phyloP scores from a whole-genome alignment of 2,888 invertebrate genomes.

The Sericinus montela region DNA sequence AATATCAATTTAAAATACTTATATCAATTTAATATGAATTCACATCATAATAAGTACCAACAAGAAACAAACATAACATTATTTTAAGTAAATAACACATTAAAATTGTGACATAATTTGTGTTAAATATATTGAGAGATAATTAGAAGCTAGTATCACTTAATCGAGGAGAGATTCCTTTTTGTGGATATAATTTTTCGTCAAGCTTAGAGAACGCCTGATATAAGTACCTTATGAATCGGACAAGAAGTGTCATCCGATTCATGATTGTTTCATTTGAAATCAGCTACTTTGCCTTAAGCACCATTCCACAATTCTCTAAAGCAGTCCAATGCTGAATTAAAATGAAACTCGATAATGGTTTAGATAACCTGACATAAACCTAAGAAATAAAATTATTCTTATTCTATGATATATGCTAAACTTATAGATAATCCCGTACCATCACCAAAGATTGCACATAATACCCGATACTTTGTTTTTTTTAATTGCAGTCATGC shows the following conservation, averaged over 20 bases:
- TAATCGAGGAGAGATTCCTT: slow-evolving; percentile 74
- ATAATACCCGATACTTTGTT: slow-evolving; percentile 88
- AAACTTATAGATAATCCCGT: slow-evolving; percentile 70
- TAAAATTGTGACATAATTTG: slow-evolving; percentile 75
- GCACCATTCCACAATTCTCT: slow-evolving; percentile 54
- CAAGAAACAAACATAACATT: slow-evolving; percentile 73
- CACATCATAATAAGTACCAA: slow-evolving; percentile 61
- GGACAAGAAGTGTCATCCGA: slow-evolving; percentile 75
- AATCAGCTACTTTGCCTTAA: slow-evolving; percentile 57
- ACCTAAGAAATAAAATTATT: slow-evolving; percentile 38
- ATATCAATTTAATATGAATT: slow-evolving; percentile 51
- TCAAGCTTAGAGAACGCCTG: slow-evolving; percentile 39
- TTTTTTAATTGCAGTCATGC: slow-evolving; percentile 77
- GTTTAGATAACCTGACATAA: slow-evolving; percentile 43
- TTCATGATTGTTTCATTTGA: slow-evolving; percentile 70
- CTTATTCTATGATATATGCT: slow-evolving; percentile 46
- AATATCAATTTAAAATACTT: too few species aligned
- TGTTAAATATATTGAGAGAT: slow-evolving; percentile 65
- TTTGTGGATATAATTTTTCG: slow-evolving; percentile 50
- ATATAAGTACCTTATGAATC: slow-evolving; percentile 47
- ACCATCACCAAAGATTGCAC: slow-evolving; percentile 90
- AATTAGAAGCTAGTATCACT: slow-evolving; percentile 79
- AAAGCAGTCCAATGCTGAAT: slow-evolving; percentile 50
- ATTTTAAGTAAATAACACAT: slow-evolving; percentile 54
- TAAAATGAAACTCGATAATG: slow-evolving; percentile 63